Evolutionary conservation across 2,888 invertebrate genomes (phyloP), one percentile per base, ranked within the genome.

Genomic region (Tortricodes alternella): DNA sequence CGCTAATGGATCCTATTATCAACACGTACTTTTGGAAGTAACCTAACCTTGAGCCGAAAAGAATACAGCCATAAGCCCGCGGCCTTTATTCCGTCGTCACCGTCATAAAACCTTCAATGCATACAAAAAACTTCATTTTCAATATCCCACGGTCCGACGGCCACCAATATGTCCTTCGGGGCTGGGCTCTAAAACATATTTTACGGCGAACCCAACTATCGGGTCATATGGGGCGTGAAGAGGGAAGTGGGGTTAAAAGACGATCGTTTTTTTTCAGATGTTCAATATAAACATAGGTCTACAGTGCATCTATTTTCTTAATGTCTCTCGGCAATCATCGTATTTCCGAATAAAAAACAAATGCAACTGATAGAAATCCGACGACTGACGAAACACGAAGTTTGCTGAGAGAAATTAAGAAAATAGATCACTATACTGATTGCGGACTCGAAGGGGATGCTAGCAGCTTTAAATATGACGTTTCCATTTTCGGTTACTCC

Each of bases 51-150:
- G 29, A 44, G 60, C 46, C 58, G 24, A n/a, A 21, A 49, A 53
- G 62, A 64, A 65, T 51, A 63, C 41, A 62, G 61, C 50, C 63
- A 62, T 68, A 65, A 64, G 65, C 21, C 11, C 51, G 38, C 41
- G 53, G 58, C 50, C 61, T 60, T 67, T 62, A 63, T 66, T 71
- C 62, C 66, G 65, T 64, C 63, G 64, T 70, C 60, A 65, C 65
- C 62, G 65, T 53, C 68, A 66, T 80, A 78, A 79, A 79, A 71
- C 78, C 72, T 71, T 72, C 76, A 76, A 79, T 77, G 79, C 76
- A 80, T 82, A 81, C 79, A 76, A 79, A 81, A 80, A 80, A 74
- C 79, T 79, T 82, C 75, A 81, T 81, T 83, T 81, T 80, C 80
- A 82, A 81, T 82, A 81, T 74, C 69, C 59, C 66, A 60, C 67